Conservation (phyloP, 2,888 invertebrate genomes). For the Teleiodes luculella region DNA sequence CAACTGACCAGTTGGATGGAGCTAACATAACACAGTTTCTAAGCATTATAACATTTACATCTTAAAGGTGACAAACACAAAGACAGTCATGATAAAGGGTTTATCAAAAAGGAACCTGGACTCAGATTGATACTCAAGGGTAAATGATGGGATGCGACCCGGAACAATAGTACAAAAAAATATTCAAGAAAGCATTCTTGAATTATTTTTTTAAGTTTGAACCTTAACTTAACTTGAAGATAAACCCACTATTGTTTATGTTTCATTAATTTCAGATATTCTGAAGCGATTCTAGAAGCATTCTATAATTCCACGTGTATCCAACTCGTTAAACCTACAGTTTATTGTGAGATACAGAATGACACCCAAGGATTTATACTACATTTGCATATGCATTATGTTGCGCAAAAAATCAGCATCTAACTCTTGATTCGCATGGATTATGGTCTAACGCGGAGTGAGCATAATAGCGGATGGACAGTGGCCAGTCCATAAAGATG, state of each 20-base stretch:
- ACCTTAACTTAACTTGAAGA: too few relatives aligned
- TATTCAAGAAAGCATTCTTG: background rate
- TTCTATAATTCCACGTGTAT: background rate
- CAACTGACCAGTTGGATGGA: constrained; percentile 21
- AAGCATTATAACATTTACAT: constrained; percentile 51
- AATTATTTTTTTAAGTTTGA: too few relatives aligned
- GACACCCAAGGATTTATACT: constrained; percentile 7
- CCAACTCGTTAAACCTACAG: constrained; percentile 1
- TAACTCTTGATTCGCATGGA: constrained; percentile 54
- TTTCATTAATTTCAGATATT: too few relatives aligned
- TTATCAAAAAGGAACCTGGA: constrained; percentile 37
- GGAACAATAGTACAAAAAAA: background rate
- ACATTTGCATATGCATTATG: constrained; percentile 27
- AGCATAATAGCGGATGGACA: constrained; percentile 56
- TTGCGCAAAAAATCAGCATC: constrained; percentile 58
- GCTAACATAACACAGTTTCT: constrained; percentile 29
- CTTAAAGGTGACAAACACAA: constrained; percentile 51
- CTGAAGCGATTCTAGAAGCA: too few relatives aligned
- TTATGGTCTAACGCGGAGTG: constrained; percentile 66
- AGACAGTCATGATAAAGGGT: constrained; percentile 39
- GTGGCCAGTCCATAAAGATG: constrained; percentile 74
- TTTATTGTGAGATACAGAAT: constrained; percentile 1
- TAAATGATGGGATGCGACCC: background rate
- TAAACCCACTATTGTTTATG: too few relatives aligned
- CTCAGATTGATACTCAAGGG: constrained; percentile 2